Base-by-base conservation (phyloP, 2,797 vertebrate species). In the Falco novaeseelandiae region DNA sequence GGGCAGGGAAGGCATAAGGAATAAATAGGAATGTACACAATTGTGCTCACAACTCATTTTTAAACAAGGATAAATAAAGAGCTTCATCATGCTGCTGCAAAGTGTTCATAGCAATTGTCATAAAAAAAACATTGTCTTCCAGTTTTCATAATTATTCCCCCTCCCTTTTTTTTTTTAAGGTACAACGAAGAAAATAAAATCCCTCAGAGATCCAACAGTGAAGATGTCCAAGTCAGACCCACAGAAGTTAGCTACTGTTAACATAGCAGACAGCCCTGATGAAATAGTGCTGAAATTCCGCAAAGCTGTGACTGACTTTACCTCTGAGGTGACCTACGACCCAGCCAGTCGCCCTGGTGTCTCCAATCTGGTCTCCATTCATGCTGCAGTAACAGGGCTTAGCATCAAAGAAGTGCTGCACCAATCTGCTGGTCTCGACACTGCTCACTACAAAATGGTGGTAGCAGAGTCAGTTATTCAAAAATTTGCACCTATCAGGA, bases 161-260 rank as follows among this genome's bases (percentile, higher is more conserved):
- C 17, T 22, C 19, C 32, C 3, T 29, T 34, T 52, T 38, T 57
- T 79, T 70, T 74, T 76, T 70, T 6, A 97, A 99, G 99, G 99
- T 82, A 77, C 97, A 3, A 98, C 98, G 22, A 98, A 97, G 95
- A 99, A 99, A 96, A 98, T 99, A 32, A 99, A 99, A 95, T 99
- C 99, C 55, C 99, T 99, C 34, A 98, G 99, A 34, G 99, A 99
- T 94, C 99, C 99, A 4, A 78, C 98, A 0, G 96, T 97, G 62
- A 99, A 99, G 97, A 99, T 99, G 99, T 99, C 99, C 15, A 99
- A 99, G 95, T 99, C 99, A 2, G 99, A 99, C 98, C 98, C 99
- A 1, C 98, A 99, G 38, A 96, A 83, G 19, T 96, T 99, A 94
- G 99, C 99, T 26, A 99, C 99, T 0, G 94, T 99, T 9, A 83